Evolutionary conservation across 2,888 invertebrate genomes (phyloP).

Genomic region (Eustalomyia histrio): DNA sequence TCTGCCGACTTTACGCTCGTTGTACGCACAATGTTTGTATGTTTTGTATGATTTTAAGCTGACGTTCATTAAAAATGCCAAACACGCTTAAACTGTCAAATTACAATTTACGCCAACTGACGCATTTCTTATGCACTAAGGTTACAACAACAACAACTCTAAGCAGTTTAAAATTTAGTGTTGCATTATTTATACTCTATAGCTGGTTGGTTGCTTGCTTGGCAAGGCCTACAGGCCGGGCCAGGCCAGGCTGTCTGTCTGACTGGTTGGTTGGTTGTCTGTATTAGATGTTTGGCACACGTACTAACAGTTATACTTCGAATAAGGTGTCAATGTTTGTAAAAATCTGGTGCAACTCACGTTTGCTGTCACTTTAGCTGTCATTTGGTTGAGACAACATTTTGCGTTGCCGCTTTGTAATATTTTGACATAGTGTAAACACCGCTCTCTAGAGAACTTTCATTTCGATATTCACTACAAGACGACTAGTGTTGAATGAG

Average conservation of each 20-base stretch:
- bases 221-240: no score
- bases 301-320: constrained; percentile 48
- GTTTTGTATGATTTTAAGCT: constrained; percentile 31
- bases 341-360: constrained; percentile 65
- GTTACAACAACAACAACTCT: constrained; percentile 3
- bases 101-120: constrained; percentile 65
- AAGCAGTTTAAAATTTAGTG: constrained; percentile 14
- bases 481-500: background rate
- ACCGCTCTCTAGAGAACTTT: constrained; percentile 22
- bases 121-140: constrained; percentile 44
- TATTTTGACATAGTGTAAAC: constrained; percentile 5
- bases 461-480: constrained; percentile 9
- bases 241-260: no score
- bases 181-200: constrained; percentile 45
- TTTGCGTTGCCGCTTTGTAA: constrained; percentile 61
- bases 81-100: constrained; percentile 68
- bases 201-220: background rate
- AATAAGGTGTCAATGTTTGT: constrained; percentile 57
- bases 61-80: constrained; percentile 64
- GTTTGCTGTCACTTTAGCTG: constrained; percentile 64
- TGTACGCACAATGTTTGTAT: constrained; percentile 44
- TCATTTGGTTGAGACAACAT: constrained; percentile 61
- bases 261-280: constrained; percentile 14
- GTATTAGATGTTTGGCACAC: constrained; percentile 18
- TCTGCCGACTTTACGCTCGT: constrained; percentile 21